phyloP scores from a whole-genome alignment of 2,888 invertebrate genomes.

The Melolontha melolontha region DNA sequence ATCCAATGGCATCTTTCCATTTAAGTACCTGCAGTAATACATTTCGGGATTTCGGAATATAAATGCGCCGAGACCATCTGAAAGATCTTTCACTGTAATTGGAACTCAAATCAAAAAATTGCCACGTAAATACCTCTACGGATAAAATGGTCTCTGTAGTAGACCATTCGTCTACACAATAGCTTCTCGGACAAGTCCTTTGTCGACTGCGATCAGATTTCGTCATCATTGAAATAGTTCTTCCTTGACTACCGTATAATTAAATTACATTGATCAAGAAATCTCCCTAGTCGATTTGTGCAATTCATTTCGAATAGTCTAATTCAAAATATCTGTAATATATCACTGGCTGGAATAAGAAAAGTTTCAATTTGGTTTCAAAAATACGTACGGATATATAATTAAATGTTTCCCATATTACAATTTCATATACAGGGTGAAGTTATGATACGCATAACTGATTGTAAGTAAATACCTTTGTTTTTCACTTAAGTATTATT shows the following conservation, averaged over 20 bases:
- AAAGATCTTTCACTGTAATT: slow-evolving; percentile 48
- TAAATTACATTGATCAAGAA: slow-evolving; percentile 27
- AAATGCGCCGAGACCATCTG: slow-evolving; percentile 20
- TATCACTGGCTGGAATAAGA: too few relatives aligned
- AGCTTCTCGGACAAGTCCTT: slow-evolving; percentile 51
- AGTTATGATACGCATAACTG: too few relatives aligned
- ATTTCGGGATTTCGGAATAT: slow-evolving; percentile 9
- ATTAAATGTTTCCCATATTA: too few relatives aligned
- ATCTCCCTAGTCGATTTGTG: neutral
- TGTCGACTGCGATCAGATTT: slow-evolving; percentile 51
- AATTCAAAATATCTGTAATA: too few relatives aligned
- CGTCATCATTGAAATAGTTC: slow-evolving; percentile 45
- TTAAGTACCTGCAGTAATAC: slow-evolving; percentile 29
- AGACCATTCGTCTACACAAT: slow-evolving; percentile 49
- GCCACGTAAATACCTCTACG: slow-evolving; percentile 62
- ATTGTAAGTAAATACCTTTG: too few relatives aligned
- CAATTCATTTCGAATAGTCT: too few relatives aligned
- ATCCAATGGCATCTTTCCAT: neutral
- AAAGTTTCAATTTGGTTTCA: too few relatives aligned
- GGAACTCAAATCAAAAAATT: slow-evolving; percentile 52
- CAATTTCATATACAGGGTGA: too few relatives aligned
- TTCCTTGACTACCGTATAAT: slow-evolving; percentile 41
- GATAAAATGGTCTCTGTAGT: slow-evolving; percentile 61
- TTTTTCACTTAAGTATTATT: too few relatives aligned
- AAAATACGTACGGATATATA: too few relatives aligned